Evolutionary conservation across 2,888 invertebrate genomes (phyloP).

Genomic region (Lasioglossum leucozonium): DNA sequence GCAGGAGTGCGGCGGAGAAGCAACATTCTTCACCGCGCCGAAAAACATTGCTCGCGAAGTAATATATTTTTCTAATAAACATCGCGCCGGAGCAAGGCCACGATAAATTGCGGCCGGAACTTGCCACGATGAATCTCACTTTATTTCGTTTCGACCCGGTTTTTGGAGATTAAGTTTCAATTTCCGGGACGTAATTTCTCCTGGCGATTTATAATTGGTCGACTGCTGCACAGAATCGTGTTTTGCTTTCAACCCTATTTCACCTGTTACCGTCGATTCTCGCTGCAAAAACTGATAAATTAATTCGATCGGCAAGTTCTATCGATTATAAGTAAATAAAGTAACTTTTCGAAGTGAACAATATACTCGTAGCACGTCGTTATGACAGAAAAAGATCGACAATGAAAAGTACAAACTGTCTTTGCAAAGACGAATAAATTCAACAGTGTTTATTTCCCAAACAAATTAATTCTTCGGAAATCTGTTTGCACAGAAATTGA

Average conservation of each 20-base stretch:
- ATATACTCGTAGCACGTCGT: neutral
- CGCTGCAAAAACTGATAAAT: neutral
- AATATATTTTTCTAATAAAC: constrained; percentile 16
- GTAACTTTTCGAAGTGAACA: neutral
- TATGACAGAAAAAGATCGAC: too few species aligned
- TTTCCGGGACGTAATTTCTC: constrained; percentile 1
- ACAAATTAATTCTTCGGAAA: too few species aligned
- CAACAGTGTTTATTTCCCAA: too few species aligned
- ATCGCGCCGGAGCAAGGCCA: neutral
- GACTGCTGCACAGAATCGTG: neutral
- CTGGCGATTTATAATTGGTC: neutral
- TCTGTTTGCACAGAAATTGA: too few species aligned
- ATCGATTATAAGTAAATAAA: neutral
- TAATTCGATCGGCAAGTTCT: neutral
- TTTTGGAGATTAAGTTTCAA: constrained; percentile 23
- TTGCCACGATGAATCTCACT: constrained; percentile 4
- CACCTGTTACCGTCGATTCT: neutral
- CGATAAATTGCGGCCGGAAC: neutral
- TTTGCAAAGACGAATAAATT: too few species aligned
- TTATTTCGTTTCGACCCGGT: neutral
- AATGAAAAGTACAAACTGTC: too few species aligned
- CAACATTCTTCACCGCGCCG: constrained; percentile 4
- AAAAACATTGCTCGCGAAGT: constrained; percentile 8
- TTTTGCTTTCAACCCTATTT: neutral
- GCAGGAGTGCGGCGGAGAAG: neutral